Evolutionary conservation across 2,113 vertebrate genomes (phyloP), one percentile per base, ranked within the genome.

Genomic region (Antechinus stuartii): DNA sequence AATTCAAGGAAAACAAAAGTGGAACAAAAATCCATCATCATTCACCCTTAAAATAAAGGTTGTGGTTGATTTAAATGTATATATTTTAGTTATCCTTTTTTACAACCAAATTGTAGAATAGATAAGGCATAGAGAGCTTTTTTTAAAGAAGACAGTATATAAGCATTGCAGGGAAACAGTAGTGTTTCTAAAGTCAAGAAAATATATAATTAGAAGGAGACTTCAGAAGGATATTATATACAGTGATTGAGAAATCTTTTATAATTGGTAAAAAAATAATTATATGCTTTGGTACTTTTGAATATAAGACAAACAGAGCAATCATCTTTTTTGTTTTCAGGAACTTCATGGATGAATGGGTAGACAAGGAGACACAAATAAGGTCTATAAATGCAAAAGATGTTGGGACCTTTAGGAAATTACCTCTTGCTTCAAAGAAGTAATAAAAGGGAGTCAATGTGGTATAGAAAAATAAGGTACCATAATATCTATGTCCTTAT

Each of bases 241-340:
- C 90, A 94, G 91, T 35, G 47, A 25, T 42, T 91, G 16, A 92
- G 25, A 27, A 52, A 10, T 16, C 24, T 1, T 6, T 93, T 93
- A 89, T 94, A 35, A 4, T 89, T 91, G 94, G 46, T 76, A 95
- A 90, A 35, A 42, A 92, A 92, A 92, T 55, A 95, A 54, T 16
- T n/a, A 30, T 54, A 16, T 46, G 54, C 96, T 97, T 92, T 76
- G 14, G 19, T 11, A 76, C 16, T 76, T 30, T 35, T 61, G 24
- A 92, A 96, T 89, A 42, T 4, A 95, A 90, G 5, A 30, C 24
- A 92, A 25, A 46, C 93, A 30, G 68, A 16, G 42, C 76, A 76
- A 49, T 46, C 49, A 47, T 94, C 91, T 92, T 93, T 96, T 89
- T 49, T 49, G 3, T 49, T 49, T 49, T 49, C 53, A 76, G 68